phyloP scores from a whole-genome alignment of 2,113 vertebrate species.

The Ptilonorhynchus violaceus region DNA sequence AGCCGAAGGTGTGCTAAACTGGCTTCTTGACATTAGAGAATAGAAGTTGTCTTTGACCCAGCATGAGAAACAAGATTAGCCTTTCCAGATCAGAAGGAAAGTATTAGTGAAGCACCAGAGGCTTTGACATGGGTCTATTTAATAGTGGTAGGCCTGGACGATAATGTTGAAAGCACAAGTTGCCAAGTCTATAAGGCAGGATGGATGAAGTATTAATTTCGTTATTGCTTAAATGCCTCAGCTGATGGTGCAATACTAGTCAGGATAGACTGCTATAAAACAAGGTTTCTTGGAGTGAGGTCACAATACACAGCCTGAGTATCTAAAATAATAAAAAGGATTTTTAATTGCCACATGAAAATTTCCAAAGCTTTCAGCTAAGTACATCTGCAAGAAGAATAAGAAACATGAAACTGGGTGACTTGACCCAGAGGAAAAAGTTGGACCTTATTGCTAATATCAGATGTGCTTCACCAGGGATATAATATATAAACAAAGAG shows the following conservation, averaged over 20 bases:
- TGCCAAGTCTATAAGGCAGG: constrained; percentile 10
- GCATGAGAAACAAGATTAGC: constrained; percentile 7
- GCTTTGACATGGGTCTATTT: not conserved
- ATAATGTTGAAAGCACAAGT: constrained; percentile 10
- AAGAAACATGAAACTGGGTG: not conserved
- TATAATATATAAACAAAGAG: not conserved
- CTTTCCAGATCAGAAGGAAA: constrained; percentile 27
- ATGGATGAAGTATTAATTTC: constrained; percentile 18
- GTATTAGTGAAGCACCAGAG: constrained; percentile 3
- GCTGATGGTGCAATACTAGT: constrained; percentile 21
- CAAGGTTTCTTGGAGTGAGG: not conserved
- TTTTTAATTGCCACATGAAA: not conserved
- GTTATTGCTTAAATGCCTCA: not conserved
- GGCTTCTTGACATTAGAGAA: constrained; percentile 2
- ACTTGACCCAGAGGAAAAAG: not conserved
- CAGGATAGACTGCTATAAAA: constrained; percentile 22
- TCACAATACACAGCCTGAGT: constrained; percentile 7
- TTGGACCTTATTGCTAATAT: not conserved
- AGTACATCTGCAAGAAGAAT: not conserved
- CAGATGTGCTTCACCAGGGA: not conserved
- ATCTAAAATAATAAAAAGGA: not conserved
- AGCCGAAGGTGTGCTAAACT: not conserved
- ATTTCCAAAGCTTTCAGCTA: not conserved
- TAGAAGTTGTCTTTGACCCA: not conserved
- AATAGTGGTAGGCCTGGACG: not conserved